Conservation (phyloP, 2,888 invertebrate species). For the Lucinisca nassula region DNA sequence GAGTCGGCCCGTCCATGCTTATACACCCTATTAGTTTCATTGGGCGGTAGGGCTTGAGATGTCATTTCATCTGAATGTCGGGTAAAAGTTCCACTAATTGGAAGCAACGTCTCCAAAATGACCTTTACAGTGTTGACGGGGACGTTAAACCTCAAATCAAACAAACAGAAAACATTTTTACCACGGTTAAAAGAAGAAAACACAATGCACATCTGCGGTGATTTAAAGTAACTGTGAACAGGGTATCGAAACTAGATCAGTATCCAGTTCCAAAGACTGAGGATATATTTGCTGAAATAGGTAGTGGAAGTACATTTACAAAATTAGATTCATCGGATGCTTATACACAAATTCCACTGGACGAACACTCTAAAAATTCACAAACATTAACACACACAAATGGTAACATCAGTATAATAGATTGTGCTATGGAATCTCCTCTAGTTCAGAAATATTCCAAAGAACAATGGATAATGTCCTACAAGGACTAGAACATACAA, state of each 20-base stretch:
- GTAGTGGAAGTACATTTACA: slow-evolving; percentile 50
- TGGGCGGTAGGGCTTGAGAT: too few relatives aligned
- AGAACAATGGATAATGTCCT: slow-evolving; percentile 71
- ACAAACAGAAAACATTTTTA: too few relatives aligned
- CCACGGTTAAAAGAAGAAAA: slow-evolving; percentile 62
- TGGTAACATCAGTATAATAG: slow-evolving; percentile 68
- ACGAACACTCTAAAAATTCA: slow-evolving; percentile 37
- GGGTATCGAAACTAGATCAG: slow-evolving; percentile 74
- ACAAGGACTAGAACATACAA: slow-evolving; percentile 62
- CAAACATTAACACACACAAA: slow-evolving; percentile 68
- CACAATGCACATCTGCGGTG: slow-evolving; percentile 64
- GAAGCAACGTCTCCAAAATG: too few relatives aligned
- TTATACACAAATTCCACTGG: slow-evolving; percentile 48
- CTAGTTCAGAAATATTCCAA: slow-evolving; percentile 68
- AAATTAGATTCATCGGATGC: slow-evolving; percentile 73
- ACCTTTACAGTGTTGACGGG: too few relatives aligned
- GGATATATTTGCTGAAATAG: slow-evolving; percentile 71
- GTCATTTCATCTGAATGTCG: too few relatives aligned
- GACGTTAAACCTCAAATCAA: too few relatives aligned
- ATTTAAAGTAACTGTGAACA: slow-evolving; percentile 74
- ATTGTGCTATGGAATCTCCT: slow-evolving; percentile 65
- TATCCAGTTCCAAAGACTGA: slow-evolving; percentile 71
- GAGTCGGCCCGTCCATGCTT: too few relatives aligned
- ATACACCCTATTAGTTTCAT: too few relatives aligned
- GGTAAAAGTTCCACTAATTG: too few relatives aligned